Percentiles rank a stretch among this genome's conserved stretches.
Evolutionary conservation across 2,113 vertebrate genomes (phyloP).

Genomic region (Chamaea fasciata): DNA sequence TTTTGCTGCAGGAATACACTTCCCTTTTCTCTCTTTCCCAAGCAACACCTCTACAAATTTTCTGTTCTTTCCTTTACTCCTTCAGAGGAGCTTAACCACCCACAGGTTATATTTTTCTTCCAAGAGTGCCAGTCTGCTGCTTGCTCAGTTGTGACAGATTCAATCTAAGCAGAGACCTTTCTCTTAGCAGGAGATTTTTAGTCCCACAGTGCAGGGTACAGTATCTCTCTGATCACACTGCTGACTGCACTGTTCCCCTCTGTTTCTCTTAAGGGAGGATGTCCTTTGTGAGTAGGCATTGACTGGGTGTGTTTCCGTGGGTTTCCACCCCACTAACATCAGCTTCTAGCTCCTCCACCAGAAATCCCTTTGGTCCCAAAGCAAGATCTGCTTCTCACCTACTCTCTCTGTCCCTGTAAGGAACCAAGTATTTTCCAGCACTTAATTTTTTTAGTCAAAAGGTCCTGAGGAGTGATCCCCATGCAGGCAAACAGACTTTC

Average conservation of each 20-base stretch:
- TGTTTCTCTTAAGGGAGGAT: neutral
- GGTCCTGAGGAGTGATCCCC: rapidly evolving
- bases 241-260: neutral
- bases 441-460: neutral
- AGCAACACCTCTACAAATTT: neutral
- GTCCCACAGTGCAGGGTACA: neutral
- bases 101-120: neutral
- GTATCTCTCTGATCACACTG: neutral
- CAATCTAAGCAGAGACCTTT: neutral
- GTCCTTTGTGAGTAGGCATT: neutral
- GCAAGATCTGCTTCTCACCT: neutral
- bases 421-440: neutral
- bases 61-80: neutral
- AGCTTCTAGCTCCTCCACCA: neutral
- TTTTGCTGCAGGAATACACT: neutral
- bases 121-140: neutral
- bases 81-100: neutral
- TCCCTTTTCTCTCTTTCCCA: neutral
- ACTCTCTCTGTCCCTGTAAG: no score
- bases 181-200: neutral
- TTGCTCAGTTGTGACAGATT: neutral
- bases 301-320: neutral
- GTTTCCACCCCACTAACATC: neutral
- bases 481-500: neutral
- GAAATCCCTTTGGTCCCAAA: neutral